Base-by-base conservation (phyloP, 2,888 invertebrate genomes). In the Leucophenga montana region DNA sequence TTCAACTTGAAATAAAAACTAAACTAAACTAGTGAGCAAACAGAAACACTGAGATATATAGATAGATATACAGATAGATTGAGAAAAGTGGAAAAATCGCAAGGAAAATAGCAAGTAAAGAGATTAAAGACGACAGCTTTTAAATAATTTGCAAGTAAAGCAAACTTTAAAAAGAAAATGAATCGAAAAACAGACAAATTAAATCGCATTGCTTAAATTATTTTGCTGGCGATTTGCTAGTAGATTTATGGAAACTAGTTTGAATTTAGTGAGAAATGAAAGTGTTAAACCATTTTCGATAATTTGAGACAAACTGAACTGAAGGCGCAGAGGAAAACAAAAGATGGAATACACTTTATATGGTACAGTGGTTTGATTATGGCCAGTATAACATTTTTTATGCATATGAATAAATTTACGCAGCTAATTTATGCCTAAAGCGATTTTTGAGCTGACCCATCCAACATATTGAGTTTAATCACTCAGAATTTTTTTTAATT, bases 211-310 rank as follows among this genome's bases (percentile, higher is more conserved):
- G 70, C 71, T 71, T 71, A 74, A 73, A 74, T 74, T 76, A 76
- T 76, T 74, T 73, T 76, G 71, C 68, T 74, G 70, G 64, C 65
- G 56, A 73, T 70, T 73, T 72, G 73, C 69, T 72, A 68, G 65
- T 18, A 68, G 66, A 9, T 14, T n/a, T n/a, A n/a, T n/a, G n/a
- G 56, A 16, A 46, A n/a, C n/a, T n/a, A n/a, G n/a, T n/a, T 46
- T n/a, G 13, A 13, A 48, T 1, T n/a, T 48, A 48, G 16, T 13
- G 16, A 48, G 16, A 48, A 5, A 13, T 16, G 5, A 48, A 48
- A 1, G 16, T 5, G 48, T 27, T n/a, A n/a, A n/a, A n/a, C n/a
- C n/a, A n/a, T n/a, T n/a, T n/a, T n/a, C n/a, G n/a, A n/a, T n/a
- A n/a, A n/a, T n/a, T n/a, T n/a, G n/a, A n/a, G n/a, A n/a, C n/a